Conservation (phyloP, 2,888 invertebrate species). For the Rhagonycha fulva region DNA sequence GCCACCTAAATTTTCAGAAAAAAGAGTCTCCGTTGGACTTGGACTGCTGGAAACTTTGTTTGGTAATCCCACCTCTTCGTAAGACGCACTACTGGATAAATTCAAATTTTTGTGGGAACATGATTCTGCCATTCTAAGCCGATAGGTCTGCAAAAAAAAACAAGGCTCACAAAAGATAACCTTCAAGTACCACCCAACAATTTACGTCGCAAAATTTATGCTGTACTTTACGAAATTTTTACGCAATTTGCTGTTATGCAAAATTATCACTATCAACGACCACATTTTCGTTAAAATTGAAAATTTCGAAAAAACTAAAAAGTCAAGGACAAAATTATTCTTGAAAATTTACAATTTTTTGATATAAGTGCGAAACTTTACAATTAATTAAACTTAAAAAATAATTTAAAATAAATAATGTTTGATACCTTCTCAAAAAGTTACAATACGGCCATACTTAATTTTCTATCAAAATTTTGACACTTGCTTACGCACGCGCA, state of each 20-base stretch:
- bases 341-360: not conserved
- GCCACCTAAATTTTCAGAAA: conserved; percentile 47
- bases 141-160: conserved; percentile 26
- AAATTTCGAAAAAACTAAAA: not conserved
- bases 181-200: not conserved
- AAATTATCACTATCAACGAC: not conserved
- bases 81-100: conserved; percentile 38
- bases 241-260: not conserved
- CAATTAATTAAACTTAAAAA: not conserved
- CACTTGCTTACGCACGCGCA: not conserved
- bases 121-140: conserved; percentile 56
- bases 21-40: conserved; percentile 54
- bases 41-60: conserved; percentile 54
- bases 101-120: conserved; percentile 48
- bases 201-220: not conserved
- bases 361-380: not conserved
- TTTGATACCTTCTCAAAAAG: not conserved
- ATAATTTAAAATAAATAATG: not conserved
- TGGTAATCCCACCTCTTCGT: conserved; percentile 46
- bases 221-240: not conserved
- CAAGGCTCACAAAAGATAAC: not conserved
- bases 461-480: not conserved
- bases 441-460: not conserved
- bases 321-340: not conserved
- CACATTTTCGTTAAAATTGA: not conserved